phyloP scores from a whole-genome alignment of 2,797 vertebrate species.

The Sebastes hopkinsi region DNA sequence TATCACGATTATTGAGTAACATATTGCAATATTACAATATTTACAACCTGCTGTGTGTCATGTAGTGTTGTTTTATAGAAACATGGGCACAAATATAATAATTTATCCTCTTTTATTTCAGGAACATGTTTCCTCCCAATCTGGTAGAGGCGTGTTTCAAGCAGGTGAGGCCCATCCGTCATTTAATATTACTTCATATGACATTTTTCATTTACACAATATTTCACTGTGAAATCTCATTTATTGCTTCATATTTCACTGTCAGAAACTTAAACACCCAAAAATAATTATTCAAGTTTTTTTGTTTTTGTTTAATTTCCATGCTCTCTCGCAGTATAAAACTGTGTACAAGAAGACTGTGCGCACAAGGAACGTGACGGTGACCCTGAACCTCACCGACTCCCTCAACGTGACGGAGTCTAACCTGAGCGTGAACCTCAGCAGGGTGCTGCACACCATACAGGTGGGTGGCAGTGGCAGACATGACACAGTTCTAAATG shows the following conservation, averaged over 20 bases:
- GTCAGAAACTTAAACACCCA: neutral
- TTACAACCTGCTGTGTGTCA: neutral
- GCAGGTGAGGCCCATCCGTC: constrained; percentile 85
- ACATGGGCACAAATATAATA: neutral
- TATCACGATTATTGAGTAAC: neutral
- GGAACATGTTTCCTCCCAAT: constrained; percentile 99
- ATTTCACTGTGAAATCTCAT: neutral
- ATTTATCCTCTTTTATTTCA: constrained; percentile 58
- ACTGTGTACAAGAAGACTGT: constrained; percentile 90
- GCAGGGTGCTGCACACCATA: constrained; percentile 82
- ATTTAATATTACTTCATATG: neutral
- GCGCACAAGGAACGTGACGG: constrained; percentile 82
- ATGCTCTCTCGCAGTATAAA: constrained; percentile 88
- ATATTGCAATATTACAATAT: neutral
- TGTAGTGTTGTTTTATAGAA: neutral
- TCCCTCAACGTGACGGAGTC: constrained; percentile 77
- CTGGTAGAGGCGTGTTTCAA: constrained; percentile 97
- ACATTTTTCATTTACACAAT: neutral
- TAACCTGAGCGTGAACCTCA: constrained; percentile 82
- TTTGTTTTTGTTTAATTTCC: neutral
- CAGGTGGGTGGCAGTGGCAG: constrained; percentile 69
- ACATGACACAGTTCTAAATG: neutral
- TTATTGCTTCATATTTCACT: neutral
- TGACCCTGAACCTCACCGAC: constrained; percentile 77
- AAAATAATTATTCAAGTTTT: neutral